A percentile compares a stretch with the other conserved stretches of the same genome.
phyloP scores from a whole-genome alignment of 1,140 invertebrate species.

The Ostrea denselamellosa region DNA sequence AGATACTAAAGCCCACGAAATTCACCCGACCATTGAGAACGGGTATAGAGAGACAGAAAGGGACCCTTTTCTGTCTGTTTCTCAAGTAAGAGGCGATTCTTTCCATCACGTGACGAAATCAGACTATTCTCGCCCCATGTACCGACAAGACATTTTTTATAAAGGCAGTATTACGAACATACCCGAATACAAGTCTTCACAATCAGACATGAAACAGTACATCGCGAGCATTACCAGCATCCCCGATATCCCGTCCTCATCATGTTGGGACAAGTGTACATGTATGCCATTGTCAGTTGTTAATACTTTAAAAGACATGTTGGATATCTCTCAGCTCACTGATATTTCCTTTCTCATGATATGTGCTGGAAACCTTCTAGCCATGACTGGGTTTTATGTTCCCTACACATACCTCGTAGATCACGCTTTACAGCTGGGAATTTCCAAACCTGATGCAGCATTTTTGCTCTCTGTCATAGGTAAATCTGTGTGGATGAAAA shows the following conservation, averaged over 20 bases:
- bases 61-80: background rate
- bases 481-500: conserved; percentile 58
- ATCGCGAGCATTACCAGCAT: conserved; percentile 76
- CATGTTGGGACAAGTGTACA: conserved; percentile 81
- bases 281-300: conserved; percentile 87
- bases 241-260: conserved; percentile 78
- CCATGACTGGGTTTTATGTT: conserved; percentile 95
- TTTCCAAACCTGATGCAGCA: conserved; percentile 69
- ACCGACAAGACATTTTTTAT: conserved; percentile 98
- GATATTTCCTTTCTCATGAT: conserved; percentile 81
- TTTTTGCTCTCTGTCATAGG: conserved; percentile 77
- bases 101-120: conserved; percentile 59
- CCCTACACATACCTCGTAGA: conserved; percentile 96
- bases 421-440: conserved; percentile 88
- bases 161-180: conserved; percentile 95
- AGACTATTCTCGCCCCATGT: conserved; percentile 92
- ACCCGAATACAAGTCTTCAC: conserved; percentile 94
- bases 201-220: conserved; percentile 87
- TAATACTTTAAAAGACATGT: conserved; percentile 86
- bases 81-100: conserved; percentile 40
- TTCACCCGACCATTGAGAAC: conserved; percentile 84
- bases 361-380: conserved; percentile 95
- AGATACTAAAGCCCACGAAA: conserved; percentile 55
- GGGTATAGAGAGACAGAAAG: conserved; percentile 72
- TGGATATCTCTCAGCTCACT: conserved; percentile 92